These are phyloP conservation scores for Xenentodon cancila DNA, from an alignment of 2,797 vertebrate genomes.

Conservation along the genomic window DNA sequence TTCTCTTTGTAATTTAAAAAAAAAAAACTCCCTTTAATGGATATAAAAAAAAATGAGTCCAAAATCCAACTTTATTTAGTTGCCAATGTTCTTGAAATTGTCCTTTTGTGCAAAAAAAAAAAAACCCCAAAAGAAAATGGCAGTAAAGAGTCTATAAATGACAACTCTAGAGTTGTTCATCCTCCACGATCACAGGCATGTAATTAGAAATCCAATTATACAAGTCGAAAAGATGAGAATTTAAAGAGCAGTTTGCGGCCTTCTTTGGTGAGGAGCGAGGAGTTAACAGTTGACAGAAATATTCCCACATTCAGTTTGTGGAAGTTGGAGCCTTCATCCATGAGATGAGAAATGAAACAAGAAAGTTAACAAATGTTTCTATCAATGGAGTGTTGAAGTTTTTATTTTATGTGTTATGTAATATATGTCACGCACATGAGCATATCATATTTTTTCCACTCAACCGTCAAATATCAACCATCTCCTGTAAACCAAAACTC, in stretches of 20 bases:
- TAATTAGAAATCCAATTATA: slow-evolving; percentile 59
- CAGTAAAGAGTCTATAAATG: slow-evolving; percentile 19
- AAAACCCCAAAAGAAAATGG: too few relatives aligned
- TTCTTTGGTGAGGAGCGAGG: slow-evolving; percentile 33
- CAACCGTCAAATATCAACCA: too few relatives aligned
- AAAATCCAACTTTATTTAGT: slow-evolving; percentile 12
- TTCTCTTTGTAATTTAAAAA: too few relatives aligned
- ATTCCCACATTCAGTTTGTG: slow-evolving; percentile 6
- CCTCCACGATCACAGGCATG: slow-evolving; percentile 65
- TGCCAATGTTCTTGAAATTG: slow-evolving; percentile 13
- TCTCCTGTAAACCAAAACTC: too few relatives aligned
- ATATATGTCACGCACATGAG: too few relatives aligned
- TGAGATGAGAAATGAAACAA: too few relatives aligned
- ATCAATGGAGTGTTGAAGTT: too few relatives aligned
- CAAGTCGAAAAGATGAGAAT: slow-evolving; percentile 54
- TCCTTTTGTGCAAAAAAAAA: slow-evolving; percentile 16
- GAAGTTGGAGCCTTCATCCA: too few relatives aligned
- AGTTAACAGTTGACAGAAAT: slow-evolving; percentile 30
- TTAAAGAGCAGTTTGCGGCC: slow-evolving; percentile 50
- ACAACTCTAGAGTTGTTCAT: slow-evolving; percentile 41
- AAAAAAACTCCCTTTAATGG: too few relatives aligned
- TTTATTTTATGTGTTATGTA: too few relatives aligned
- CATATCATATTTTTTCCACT: too few relatives aligned
- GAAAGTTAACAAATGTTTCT: too few relatives aligned
- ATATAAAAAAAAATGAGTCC: slow-evolving; percentile 1